Evolutionary conservation across 35 echinoderm and acorn worm species (phyloP).

Genomic region (Lytechinus pictus): DNA sequence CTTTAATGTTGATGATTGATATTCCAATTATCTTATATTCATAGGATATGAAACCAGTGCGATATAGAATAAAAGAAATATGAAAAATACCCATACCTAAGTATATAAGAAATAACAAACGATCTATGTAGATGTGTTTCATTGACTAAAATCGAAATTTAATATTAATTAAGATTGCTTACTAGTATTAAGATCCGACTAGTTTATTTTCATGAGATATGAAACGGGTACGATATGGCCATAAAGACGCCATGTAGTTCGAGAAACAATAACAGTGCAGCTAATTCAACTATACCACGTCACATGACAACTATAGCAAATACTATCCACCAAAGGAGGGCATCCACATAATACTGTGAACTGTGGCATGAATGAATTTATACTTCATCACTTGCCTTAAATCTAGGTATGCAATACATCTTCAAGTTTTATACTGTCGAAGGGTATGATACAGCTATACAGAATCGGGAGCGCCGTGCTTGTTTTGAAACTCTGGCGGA

Average conservation of each 20-base stretch:
- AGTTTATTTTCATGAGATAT: not conserved
- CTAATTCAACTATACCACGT: not conserved
- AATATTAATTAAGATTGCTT: too few relatives aligned
- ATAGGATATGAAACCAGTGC: too few relatives aligned
- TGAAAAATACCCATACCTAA: too few relatives aligned
- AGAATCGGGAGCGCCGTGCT: not conserved
- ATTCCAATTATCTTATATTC: too few relatives aligned
- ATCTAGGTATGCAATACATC: not conserved
- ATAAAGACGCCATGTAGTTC: not conserved
- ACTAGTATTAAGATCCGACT: too few relatives aligned
- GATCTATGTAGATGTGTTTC: too few relatives aligned
- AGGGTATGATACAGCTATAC: not conserved
- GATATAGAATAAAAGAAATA: too few relatives aligned
- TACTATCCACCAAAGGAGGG: not conserved
- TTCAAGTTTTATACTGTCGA: not conserved
- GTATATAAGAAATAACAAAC: too few relatives aligned
- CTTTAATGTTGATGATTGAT: too few relatives aligned
- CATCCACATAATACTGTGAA: not conserved
- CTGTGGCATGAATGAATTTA: not conserved
- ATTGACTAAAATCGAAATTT: too few relatives aligned
- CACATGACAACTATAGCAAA: not conserved
- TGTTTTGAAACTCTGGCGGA: conserved; percentile 9
- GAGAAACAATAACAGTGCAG: not conserved
- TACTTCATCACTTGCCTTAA: not conserved
- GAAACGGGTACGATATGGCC: not conserved